phyloP scores from a whole-genome alignment of 2,888 invertebrate species.

The Adelognathus sp. region DNA sequence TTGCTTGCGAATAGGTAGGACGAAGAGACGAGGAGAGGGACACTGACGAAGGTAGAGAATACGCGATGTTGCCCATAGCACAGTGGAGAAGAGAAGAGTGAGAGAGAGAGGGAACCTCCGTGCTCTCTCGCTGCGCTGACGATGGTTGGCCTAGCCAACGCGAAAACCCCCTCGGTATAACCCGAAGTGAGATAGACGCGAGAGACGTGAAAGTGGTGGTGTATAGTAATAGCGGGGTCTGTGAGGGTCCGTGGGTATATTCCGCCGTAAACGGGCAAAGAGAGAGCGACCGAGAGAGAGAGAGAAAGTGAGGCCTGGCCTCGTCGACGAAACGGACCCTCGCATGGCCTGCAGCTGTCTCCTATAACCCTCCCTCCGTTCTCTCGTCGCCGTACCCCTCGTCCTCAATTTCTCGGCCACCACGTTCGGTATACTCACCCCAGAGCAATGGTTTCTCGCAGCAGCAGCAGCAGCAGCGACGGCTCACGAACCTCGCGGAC shows the following conservation, averaged over 20 bases:
- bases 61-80: conserved; percentile 45
- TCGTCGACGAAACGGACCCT: conserved; percentile 72
- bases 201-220: conserved; percentile 34
- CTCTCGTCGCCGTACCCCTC: conserved; percentile 50
- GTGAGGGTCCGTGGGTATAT: conserved; percentile 59
- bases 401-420: conserved; percentile 54
- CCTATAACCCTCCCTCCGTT: conserved; percentile 72
- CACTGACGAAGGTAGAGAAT: conserved; percentile 22
- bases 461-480: conserved; percentile 40
- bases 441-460: conserved; percentile 50
- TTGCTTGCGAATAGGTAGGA: conserved; percentile 45
- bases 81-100: conserved; percentile 19
- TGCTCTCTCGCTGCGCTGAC: conserved; percentile 39
- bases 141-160: conserved; percentile 45
- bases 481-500: conserved; percentile 54
- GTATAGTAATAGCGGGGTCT: conserved; percentile 30
- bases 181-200: conserved; percentile 15
- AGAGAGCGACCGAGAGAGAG: no score
- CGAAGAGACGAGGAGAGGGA: conserved; percentile 1
- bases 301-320: conserved; percentile 58
- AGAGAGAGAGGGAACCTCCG: conserved; percentile 36
- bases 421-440: conserved; percentile 52
- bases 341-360: conserved; percentile 77
- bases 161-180: conserved; percentile 33
- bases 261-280: conserved; percentile 63